These are phyloP conservation scores for Oryzias celebensis DNA, from an alignment of 2,113 vertebrate species.

Conservation along the genomic window DNA sequence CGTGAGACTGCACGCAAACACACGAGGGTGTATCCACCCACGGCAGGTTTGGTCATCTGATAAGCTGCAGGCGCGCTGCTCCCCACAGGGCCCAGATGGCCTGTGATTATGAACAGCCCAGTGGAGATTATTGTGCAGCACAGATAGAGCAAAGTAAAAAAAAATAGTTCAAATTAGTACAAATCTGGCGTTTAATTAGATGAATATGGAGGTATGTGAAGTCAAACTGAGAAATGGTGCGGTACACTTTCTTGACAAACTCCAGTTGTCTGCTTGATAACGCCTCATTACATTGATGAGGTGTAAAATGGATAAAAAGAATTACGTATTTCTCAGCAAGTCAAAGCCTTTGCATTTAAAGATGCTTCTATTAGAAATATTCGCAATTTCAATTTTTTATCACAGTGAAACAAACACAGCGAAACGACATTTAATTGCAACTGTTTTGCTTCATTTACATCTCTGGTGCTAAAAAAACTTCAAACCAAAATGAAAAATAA, in stretches of 20 bases:
- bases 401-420: not conserved
- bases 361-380: not conserved
- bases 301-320: too few relatives aligned
- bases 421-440: not conserved
- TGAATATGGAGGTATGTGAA: conserved; percentile 5
- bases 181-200: conserved; percentile 23
- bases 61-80: conserved; percentile 67
- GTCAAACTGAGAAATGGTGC: conserved; percentile 5
- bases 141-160: conserved; percentile 38
- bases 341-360: too few relatives aligned
- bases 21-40: conserved; percentile 24
- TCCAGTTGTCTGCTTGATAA: too few relatives aligned
- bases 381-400: too few relatives aligned
- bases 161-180: conserved; percentile 42
- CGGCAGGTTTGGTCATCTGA: conserved; percentile 64
- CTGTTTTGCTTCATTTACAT: not conserved
- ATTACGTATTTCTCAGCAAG: too few relatives aligned
- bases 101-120: conserved; percentile 75
- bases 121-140: conserved; percentile 69
- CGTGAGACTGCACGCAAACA: conserved; percentile 1
- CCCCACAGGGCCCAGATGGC: conserved; percentile 77
- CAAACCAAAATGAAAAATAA: not conserved
- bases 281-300: too few relatives aligned
- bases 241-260: not conserved
- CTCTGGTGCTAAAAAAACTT: conserved; percentile 2